Evolutionary conservation across 2,113 vertebrate genomes (phyloP).

Genomic region (Lipophrys pholis): DNA sequence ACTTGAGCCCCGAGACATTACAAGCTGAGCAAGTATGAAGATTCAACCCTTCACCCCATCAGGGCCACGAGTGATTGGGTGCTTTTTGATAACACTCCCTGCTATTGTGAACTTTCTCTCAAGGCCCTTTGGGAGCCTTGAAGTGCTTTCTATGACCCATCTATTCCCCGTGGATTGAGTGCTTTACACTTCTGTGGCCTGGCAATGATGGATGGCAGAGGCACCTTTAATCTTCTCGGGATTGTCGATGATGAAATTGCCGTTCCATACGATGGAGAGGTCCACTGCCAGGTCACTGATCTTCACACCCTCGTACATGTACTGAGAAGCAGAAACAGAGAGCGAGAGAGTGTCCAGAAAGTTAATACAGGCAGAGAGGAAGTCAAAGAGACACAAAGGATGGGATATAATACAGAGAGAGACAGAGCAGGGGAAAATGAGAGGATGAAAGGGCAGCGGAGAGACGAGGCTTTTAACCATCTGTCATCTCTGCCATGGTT

Average conservation of each 20-base stretch:
- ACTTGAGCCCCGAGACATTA: not conserved
- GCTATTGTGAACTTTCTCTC: slow-evolving; percentile 72
- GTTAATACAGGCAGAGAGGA: slow-evolving; percentile 30
- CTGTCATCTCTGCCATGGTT: slow-evolving; percentile 75
- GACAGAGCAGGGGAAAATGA: slow-evolving; percentile 54
- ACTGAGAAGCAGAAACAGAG: slow-evolving; percentile 82
- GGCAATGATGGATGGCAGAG: slow-evolving; percentile 71
- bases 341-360: slow-evolving; percentile 42
- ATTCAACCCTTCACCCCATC: slow-evolving; percentile 33
- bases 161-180: slow-evolving; percentile 68
- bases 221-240: slow-evolving; percentile 95
- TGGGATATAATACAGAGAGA: slow-evolving; percentile 23
- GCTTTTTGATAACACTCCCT: slow-evolving; percentile 59
- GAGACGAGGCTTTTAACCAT: slow-evolving; percentile 77
- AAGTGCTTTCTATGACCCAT: slow-evolving; percentile 64
- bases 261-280: slow-evolving; percentile 97
- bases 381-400: slow-evolving; percentile 29
- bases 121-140: slow-evolving; percentile 58
- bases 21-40: slow-evolving; percentile 45
- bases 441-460: slow-evolving; percentile 68
- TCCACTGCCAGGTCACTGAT: slow-evolving; percentile 93
- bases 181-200: slow-evolving; percentile 66
- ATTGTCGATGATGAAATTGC: slow-evolving; percentile 98
- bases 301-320: slow-evolving; percentile 94
- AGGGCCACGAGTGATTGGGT: slow-evolving; percentile 55